A percentile compares a stretch with the other conserved stretches of the same genome.
Conservation (phyloP, 2,797 vertebrate species). For the Sebastes hubbsi region DNA sequence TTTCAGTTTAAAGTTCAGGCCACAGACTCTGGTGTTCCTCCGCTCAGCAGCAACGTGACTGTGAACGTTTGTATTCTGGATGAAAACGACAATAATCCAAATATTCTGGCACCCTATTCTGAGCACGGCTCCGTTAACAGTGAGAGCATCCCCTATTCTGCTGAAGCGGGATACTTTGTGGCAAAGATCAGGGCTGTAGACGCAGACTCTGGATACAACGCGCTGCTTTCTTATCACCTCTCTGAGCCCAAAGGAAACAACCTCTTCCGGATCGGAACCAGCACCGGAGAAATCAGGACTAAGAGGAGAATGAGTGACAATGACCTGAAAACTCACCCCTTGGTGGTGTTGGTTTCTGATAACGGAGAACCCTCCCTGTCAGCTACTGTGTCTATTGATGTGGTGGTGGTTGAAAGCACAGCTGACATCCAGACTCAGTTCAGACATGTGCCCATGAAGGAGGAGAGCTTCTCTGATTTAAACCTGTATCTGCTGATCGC, state of each 20-base stretch:
- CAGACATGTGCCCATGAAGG: conserved; percentile 20
- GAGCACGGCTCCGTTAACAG: conserved; percentile 57
- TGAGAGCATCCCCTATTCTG: conserved; percentile 68
- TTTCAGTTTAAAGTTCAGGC: conserved; percentile 67
- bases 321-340: conserved; percentile 56
- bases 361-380: conserved; percentile 71
- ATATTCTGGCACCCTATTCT: conserved; percentile 61
- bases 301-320: conserved; percentile 64
- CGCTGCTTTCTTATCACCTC: conserved; percentile 65
- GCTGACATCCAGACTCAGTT: conserved; percentile 33
- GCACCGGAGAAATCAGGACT: conserved; percentile 68
- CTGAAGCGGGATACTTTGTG: conserved; percentile 67
- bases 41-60: conserved; percentile 53
- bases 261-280: conserved; percentile 68
- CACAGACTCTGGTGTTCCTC: conserved; percentile 61
- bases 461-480: conserved; percentile 75
- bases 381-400: conserved; percentile 60
- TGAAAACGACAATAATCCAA: conserved; percentile 72
- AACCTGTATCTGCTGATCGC: conserved; percentile 90
- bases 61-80: conserved; percentile 60
- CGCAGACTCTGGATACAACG: conserved; percentile 71
- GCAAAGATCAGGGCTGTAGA: too few relatives aligned
- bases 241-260: conserved; percentile 59
- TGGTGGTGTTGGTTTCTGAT: conserved; percentile 75
- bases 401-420: conserved; percentile 56